These are phyloP conservation scores for Butorides virescens DNA, from an alignment of 2,113 vertebrate species.

Conservation along the genomic window DNA sequence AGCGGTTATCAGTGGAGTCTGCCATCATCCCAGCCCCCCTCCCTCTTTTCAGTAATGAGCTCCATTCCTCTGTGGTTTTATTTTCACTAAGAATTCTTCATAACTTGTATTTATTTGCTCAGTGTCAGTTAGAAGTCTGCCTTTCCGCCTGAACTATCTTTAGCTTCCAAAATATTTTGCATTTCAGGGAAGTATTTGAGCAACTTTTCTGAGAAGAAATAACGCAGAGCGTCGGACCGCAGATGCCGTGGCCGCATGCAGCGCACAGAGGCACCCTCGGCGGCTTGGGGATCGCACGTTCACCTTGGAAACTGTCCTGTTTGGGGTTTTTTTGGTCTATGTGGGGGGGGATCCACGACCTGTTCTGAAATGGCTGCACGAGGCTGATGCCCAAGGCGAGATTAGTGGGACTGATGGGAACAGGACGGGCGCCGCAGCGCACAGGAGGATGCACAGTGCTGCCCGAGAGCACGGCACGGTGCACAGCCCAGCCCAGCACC, in stretches of 20 bases:
- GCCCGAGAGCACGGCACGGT: background rate
- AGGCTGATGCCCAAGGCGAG: background rate
- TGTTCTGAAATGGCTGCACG: background rate
- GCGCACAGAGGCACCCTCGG: background rate
- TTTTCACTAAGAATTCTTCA: conserved; percentile 50
- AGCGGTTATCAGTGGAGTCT: background rate
- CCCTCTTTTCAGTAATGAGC: background rate
- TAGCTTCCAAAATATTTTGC: conserved; percentile 61
- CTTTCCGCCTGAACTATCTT: conserved; percentile 50
- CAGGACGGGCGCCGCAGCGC: fast-evolving
- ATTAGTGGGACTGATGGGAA: background rate
- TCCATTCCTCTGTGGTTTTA: background rate
- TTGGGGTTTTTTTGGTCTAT: background rate
- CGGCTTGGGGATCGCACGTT: fast-evolving
- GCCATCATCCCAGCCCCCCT: background rate
- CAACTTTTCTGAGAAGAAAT: background rate
- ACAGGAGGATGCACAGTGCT: background rate
- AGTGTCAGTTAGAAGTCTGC: conserved; percentile 45
- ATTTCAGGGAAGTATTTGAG: conserved; percentile 33
- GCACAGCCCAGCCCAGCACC: background rate
- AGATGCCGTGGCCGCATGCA: fast-evolving
- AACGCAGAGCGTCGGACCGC: background rate
- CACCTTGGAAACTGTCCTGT: background rate
- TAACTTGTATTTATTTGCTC: conserved; percentile 57
- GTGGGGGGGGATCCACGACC: fast-evolving